Evolutionary conservation across 2,797 vertebrate species (phyloP).

Genomic region (Halcyon badia): DNA sequence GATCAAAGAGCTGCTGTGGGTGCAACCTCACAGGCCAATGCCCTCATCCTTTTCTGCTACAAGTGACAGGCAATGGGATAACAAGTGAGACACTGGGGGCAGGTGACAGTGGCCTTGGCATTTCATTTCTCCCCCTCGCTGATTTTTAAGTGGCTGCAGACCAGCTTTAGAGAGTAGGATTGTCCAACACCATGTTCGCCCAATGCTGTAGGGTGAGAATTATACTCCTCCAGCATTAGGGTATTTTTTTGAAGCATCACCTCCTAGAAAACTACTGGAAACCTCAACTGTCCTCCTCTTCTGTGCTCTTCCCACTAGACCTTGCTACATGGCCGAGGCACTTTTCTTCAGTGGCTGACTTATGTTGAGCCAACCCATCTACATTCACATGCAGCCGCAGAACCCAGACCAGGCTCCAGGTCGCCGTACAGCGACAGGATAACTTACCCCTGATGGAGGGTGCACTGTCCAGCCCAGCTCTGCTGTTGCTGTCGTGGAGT

Average conservation of each 20-base stretch:
- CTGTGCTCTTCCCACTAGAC: not conserved
- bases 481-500: slow-evolving; percentile 95
- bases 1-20: not conserved
- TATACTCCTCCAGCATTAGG: not conserved
- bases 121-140: not conserved
- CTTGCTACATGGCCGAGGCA: not conserved
- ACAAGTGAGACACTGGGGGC: not conserved
- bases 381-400: rapidly evolving
- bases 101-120: rapidly evolving
- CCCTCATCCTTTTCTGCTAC: not conserved
- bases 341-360: not conserved
- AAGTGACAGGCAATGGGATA: not conserved
- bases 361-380: not conserved
- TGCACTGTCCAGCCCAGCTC: slow-evolving; percentile 95
- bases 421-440: rapidly evolving
- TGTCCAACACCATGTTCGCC: not conserved
- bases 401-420: not conserved
- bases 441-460: slow-evolving; percentile 93
- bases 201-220: not conserved
- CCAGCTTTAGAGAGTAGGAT: not conserved
- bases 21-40: not conserved
- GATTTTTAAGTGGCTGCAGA: not conserved
- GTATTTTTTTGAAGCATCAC: not conserved
- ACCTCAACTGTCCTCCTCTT: not conserved
- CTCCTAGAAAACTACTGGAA: not conserved